Evolutionary conservation across 2,888 invertebrate species (phyloP).

Genomic region (Pyralis farinalis): DNA sequence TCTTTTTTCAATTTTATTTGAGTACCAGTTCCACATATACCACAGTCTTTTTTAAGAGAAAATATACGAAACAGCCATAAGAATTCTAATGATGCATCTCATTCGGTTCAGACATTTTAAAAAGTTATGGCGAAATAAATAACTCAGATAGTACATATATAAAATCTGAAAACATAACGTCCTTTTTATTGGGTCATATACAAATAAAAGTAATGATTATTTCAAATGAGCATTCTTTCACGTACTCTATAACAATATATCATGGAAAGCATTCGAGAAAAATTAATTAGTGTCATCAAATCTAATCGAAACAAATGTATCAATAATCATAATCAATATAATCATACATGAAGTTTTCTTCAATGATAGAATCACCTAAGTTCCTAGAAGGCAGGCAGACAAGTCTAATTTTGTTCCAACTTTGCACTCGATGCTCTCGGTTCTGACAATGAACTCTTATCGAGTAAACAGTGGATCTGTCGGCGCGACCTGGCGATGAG

Average conservation of each 20-base stretch:
- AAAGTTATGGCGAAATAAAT: too few relatives aligned
- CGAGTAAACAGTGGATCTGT: conserved; percentile 70
- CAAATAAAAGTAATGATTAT: too few relatives aligned
- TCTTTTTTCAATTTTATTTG: too few relatives aligned
- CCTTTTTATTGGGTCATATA: too few relatives aligned
- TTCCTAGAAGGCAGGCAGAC: conserved; percentile 54
- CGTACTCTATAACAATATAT: not conserved
- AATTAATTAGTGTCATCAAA: conserved; percentile 2
- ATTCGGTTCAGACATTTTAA: too few relatives aligned
- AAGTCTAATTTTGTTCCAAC: conserved; percentile 65
- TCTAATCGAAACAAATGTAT: conserved; percentile 6
- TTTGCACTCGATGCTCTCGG: conserved; percentile 50
- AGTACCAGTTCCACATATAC: too few relatives aligned
- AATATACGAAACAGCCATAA: too few relatives aligned
- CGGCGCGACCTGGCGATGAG: conserved; percentile 64
- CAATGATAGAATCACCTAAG: conserved; percentile 16
- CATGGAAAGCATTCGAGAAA: not conserved
- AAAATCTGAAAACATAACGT: too few relatives aligned
- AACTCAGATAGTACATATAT: too few relatives aligned
- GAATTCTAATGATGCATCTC: not conserved
- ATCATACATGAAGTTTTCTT: not conserved
- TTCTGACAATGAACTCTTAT: conserved; percentile 77
- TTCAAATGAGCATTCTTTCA: too few relatives aligned
- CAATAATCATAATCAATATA: conserved; percentile 14
- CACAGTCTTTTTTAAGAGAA: too few relatives aligned